Base-by-base conservation (phyloP, 2,797 vertebrate genomes). In the Lophotriccus pileatus region DNA sequence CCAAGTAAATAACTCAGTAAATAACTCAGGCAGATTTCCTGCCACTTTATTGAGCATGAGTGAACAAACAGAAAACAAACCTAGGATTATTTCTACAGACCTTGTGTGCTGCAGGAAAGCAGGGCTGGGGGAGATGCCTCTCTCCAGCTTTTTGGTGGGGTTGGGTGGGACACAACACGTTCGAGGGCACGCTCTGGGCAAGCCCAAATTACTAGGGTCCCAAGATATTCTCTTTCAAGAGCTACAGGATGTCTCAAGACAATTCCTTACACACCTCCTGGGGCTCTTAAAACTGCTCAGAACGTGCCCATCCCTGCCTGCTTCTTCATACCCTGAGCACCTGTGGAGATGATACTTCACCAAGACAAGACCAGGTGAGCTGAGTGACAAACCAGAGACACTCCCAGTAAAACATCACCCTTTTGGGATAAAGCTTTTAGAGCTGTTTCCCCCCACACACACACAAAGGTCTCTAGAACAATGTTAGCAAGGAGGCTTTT, bases 1-100 rank as follows among this genome's bases (percentile, higher is more conserved):
- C 73, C 17, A 14, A 80, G 94, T 70, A 70, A 95, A 94, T 87
- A 81, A 92, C 91, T 63, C 77, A 4, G n/a, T 77, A 69, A 96
- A 94, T 89, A 83, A 92, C 89, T 67, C 76, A 3, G 27, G 86
- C 55, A 70, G 59, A 84, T 92, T 83, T 69, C 90, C 92, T 73
- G 72, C 73, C 47, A 23, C 86, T 50, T 95, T 76, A 67, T 11
- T 25, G 52, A 93, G 92, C 94, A 14, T 4, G 53, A 93, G 52
- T 12, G 68, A 91, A n/a, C 67, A 85, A 70, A 44, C 2, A 2
- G 36, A 28, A 77, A 70, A 67, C 80, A 90, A 69, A n/a, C 8
- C 34, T 44, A 59, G 52, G 46, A 16, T 34, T 44, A 25, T 53
- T 88, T 67, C 52, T 32, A 39, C 59, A 36, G 75, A 6, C 25